A percentile compares a stretch with the other conserved stretches of the same genome.
Evolutionary conservation across 2,113 vertebrate species (phyloP).

Genomic region (Lonchura striata): DNA sequence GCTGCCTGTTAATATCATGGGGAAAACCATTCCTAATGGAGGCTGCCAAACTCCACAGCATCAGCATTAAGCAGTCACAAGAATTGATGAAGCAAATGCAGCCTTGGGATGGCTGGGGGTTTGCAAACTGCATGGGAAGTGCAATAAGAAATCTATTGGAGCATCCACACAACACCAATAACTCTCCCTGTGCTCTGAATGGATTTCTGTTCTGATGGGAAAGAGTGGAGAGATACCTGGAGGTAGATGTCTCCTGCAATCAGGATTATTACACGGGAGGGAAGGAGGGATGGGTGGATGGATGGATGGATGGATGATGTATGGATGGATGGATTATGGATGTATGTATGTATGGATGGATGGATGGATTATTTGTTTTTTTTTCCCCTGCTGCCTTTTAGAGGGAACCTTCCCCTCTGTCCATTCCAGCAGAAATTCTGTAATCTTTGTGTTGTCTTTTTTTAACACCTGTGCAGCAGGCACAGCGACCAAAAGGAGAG

Average conservation of each 20-base stretch:
- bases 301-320: neutral
- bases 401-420: neutral
- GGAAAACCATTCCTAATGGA: slow-evolving; percentile 23
- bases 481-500: neutral
- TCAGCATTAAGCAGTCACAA: slow-evolving; percentile 36
- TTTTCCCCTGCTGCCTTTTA: neutral
- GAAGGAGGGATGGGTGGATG: neutral
- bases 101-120: neutral
- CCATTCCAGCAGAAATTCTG: neutral
- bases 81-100: slow-evolving; percentile 35
- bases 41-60: neutral
- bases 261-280: accelerated
- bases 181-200: neutral
- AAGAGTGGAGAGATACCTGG: neutral
- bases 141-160: slow-evolving; percentile 1
- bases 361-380: neutral
- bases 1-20: neutral
- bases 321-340: neutral
- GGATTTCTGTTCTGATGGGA: neutral
- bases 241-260: neutral
- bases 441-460: neutral
- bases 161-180: neutral
- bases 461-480: neutral
- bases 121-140: neutral
- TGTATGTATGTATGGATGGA: neutral